These are phyloP conservation scores for Zaprionus vittiger DNA, from an alignment of 1,140 invertebrate genomes.

Conservation along the genomic window DNA sequence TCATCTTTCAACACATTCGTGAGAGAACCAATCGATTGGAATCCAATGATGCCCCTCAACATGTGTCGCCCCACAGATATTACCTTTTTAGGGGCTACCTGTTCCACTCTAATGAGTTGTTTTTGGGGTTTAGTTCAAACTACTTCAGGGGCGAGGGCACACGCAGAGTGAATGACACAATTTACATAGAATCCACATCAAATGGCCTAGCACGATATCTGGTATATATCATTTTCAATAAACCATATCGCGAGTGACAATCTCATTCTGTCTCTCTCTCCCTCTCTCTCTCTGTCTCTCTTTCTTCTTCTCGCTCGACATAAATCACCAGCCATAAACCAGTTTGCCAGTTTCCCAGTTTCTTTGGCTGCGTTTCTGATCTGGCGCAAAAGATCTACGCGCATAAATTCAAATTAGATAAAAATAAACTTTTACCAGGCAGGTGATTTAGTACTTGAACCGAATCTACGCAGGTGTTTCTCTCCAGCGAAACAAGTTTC, in stretches of 20 bases:
- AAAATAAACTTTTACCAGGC: constrained; percentile 67
- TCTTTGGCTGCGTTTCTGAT: constrained; percentile 35
- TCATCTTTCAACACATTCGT: constrained; percentile 16
- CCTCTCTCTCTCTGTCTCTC: background rate
- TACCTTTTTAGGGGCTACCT: constrained; percentile 18
- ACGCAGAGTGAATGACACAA: constrained; percentile 29
- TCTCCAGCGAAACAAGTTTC: constrained; percentile 61
- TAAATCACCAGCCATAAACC: constrained; percentile 60
- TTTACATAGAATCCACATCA: constrained; percentile 69
- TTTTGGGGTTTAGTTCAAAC: constrained; percentile 15
- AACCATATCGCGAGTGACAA: constrained; percentile 62
- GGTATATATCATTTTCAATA: constrained; percentile 62
- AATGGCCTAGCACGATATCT: constrained; percentile 25
- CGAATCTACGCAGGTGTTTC: constrained; percentile 70
- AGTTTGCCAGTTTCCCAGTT: constrained; percentile 26
- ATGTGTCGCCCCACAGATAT: constrained; percentile 37
- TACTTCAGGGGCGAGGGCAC: constrained; percentile 18
- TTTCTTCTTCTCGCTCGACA: constrained; percentile 31
- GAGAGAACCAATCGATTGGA: constrained; percentile 17
- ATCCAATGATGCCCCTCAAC: constrained; percentile 35
- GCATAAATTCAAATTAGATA: constrained; percentile 79
- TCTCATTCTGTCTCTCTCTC: constrained; percentile 31
- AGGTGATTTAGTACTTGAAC: constrained; percentile 72
- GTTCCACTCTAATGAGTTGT: constrained; percentile 27
- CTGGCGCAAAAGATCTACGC: constrained; percentile 58